These are phyloP conservation scores for Psammodynastes pulverulentus DNA, from an alignment of 2,113 vertebrate species.

Conservation along the genomic window DNA sequence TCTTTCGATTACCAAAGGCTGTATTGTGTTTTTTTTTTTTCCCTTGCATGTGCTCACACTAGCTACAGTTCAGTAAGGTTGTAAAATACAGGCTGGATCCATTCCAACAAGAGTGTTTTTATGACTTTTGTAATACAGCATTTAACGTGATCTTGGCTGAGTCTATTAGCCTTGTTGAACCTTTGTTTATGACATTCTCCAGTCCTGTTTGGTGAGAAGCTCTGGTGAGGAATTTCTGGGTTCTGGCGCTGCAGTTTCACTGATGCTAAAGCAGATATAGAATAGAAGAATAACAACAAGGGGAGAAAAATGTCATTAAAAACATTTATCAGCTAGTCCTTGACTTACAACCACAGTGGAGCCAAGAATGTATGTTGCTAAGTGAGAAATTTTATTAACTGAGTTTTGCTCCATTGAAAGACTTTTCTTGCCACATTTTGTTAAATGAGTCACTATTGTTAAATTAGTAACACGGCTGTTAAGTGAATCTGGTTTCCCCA, in stretches of 20 bases:
- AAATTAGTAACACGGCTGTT: too few species aligned
- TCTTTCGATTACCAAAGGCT: neutral
- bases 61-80: slow-evolving; percentile 9
- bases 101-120: slow-evolving; percentile 10
- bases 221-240: neutral
- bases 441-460: too few species aligned
- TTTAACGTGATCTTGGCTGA: slow-evolving; percentile 11
- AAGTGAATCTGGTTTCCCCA: too few species aligned
- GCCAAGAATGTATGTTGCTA: too few species aligned
- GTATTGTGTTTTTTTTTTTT: neutral
- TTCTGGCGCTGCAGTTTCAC: slow-evolving; percentile 1
- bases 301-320: slow-evolving; percentile 56
- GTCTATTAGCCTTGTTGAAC: slow-evolving; percentile 20
- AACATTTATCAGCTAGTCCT: slow-evolving; percentile 9
- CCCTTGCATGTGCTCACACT: neutral
- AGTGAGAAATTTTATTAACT: too few species aligned
- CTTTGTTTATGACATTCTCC: slow-evolving; percentile 11
- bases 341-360: too few species aligned
- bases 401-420: too few species aligned
- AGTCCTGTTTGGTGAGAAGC: slow-evolving; percentile 1
- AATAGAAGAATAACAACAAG: slow-evolving; percentile 40
- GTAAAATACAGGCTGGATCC: slow-evolving; percentile 35
- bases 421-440: too few species aligned
- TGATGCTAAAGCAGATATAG: slow-evolving; percentile 46
- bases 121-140: slow-evolving; percentile 10